Evolutionary conservation across 1,140 invertebrate species (phyloP), one percentile per base, ranked within the genome.

Genomic region (Ips nitidus): DNA sequence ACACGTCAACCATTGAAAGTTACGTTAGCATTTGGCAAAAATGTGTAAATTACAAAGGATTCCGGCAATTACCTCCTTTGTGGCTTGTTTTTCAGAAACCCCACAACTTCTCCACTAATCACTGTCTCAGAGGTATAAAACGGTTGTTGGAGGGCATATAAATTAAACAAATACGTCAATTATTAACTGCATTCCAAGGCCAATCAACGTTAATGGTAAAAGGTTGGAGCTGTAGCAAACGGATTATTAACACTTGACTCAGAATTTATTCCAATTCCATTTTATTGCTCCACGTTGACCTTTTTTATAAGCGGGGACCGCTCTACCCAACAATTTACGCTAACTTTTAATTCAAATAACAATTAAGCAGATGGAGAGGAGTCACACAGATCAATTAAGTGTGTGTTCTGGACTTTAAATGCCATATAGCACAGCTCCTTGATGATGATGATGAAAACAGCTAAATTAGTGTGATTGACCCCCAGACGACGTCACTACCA

Each of bases 351-450:
- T 73, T 70, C 71, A 70, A 73, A 73, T 61, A 69, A 69, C 71
- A 73, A 73, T 73, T 70, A 70, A 73, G 58, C 71, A 73, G 67
- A 73, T 73, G 71, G 63, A 73, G 63, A 69, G 63, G 71, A 70
- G 68, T 73, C 68, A 70, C 63, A 67, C 71, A 73, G 67, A 73
- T 70, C 71, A 73, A 73, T 73, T 73, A 70, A 73, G 62, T n/a
- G 56, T 73, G 57, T 63, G 66, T 66, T 62, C 61, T 69, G 63
- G 71, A 71, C 61, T 66, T 62, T 70, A 70, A 66, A 70, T 67
- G 64, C 63, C 71, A 66, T 69, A 73, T 70, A 73, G 67, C 71
- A 66, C 39, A 47, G 41, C 64, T 73, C 62, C 68, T 73, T 66
- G 57, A 64, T 66, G 66, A 68, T 41, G 67, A 70, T 72, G 71